phyloP scores from a whole-genome alignment of 2,113 vertebrate genomes.

The Psilopogon haemacephalus region DNA sequence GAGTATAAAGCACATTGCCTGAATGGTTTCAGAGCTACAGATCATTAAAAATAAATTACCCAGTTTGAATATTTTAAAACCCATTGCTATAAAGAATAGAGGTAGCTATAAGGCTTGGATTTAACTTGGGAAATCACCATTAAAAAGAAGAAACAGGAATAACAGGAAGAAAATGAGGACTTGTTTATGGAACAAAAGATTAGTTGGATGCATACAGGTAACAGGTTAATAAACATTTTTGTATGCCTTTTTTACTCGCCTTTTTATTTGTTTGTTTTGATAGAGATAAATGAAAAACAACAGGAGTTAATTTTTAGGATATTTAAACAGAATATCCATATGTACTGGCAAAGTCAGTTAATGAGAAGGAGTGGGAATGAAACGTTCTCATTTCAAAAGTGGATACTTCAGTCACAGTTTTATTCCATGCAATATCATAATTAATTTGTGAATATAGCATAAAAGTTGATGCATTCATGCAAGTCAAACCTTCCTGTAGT shows the following conservation, averaged over 20 bases:
- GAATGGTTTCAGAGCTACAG: constrained; percentile 22
- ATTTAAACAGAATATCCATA: background rate
- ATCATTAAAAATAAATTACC: constrained; percentile 55
- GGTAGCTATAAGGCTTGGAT: background rate
- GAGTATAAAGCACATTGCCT: background rate
- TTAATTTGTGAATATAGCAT: background rate
- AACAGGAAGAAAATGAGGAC: background rate
- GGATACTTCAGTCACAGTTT: background rate
- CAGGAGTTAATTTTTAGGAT: background rate
- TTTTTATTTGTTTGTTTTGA: background rate
- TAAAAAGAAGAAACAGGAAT: background rate
- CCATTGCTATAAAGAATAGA: background rate
- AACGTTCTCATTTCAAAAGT: background rate
- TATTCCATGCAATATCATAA: background rate
- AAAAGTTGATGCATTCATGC: fast-evolving
- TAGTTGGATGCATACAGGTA: background rate
- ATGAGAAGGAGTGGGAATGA: background rate
- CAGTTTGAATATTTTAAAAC: constrained; percentile 39
- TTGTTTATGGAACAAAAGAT: background rate
- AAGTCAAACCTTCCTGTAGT: background rate
- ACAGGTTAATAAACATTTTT: background rate
- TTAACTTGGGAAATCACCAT: background rate
- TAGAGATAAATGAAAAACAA: background rate
- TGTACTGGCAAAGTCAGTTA: background rate
- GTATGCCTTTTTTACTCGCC: background rate